Base-by-base conservation (phyloP, 2,888 invertebrate genomes). In the Calameuta idolon region DNA sequence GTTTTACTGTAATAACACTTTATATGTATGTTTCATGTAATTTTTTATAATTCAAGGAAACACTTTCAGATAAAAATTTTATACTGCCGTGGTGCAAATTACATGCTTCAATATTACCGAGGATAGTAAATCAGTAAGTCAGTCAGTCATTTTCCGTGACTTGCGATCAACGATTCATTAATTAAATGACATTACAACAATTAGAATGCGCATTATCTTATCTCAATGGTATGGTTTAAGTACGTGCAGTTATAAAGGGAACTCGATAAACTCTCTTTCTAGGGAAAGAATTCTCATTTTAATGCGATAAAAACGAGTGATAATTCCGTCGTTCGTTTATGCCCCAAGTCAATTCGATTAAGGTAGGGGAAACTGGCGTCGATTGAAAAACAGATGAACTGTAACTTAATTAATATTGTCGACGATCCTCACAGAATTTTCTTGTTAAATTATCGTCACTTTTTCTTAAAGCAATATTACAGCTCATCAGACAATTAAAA, bases 171-270 rank as follows among this genome's bases (percentile, higher is more conserved):
- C 55, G 76, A 80, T 76, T 78, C 79, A 69, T 73, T 80, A 78
- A 76, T 75, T 79, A 83, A 81, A 78, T 68, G 75, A 34, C 75
- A 79, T 78, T 79, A 78, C 78, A 75, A 79, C 79, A 74, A 81
- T 82, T 81, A 80, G 79, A 77, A 76, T 75, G 77, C 76, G 78
- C 77, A 79, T 84, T 82, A 83, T 83, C 83, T 84, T 82, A 79
- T 83, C 79, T 81, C 69, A 77, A 73, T 77, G 76, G 75, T 77
- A 34, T 40, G 68, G 11, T 33, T 35, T 74, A 71, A 71, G 31
- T 34, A 31, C 12, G 31, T 15, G 71, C 71, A 34, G 11, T 31
- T 71, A 71, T 71, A 34, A 33, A 31, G n/a, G 30, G 71, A 31
- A 71, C 71, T 31, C 23, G 5, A 55, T 55, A 55, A 55, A 55